A percentile compares a stretch with the other conserved stretches of the same genome.
Evolutionary conservation across 2,888 invertebrate species (phyloP).

Genomic region (Apamea monoglypha): DNA sequence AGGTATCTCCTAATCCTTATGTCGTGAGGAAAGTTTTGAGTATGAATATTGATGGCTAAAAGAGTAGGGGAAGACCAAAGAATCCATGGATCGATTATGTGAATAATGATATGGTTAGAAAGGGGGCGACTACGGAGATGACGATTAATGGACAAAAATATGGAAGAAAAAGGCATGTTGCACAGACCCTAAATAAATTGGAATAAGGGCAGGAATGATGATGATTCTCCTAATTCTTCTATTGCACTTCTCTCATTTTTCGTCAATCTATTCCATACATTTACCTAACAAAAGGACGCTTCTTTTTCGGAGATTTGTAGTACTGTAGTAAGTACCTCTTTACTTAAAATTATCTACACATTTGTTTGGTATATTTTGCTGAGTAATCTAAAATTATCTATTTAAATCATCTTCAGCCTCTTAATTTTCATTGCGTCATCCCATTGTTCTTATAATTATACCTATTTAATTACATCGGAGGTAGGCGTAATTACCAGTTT

Average conservation of each 20-base stretch:
- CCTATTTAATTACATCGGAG: constrained; percentile 27
- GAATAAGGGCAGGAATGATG: neutral
- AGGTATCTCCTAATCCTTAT: neutral
- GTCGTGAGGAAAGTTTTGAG: neutral
- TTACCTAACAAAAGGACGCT: neutral
- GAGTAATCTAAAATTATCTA: constrained; percentile 13
- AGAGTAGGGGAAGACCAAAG: neutral
- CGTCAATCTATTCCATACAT: neutral
- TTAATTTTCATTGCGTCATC: constrained; percentile 36
- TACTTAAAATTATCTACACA: neutral
- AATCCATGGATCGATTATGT: neutral
- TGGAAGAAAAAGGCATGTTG: neutral
- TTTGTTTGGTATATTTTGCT: constrained; percentile 1
- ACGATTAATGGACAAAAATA: neutral
- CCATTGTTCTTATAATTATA: constrained; percentile 42
- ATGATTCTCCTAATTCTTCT: neutral
- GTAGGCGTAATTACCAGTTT: constrained; percentile 19
- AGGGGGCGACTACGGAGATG: neutral
- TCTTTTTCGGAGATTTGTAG: neutral
- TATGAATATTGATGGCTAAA: neutral
- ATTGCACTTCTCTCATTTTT: neutral
- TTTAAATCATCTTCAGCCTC: constrained; percentile 17
- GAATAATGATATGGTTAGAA: neutral
- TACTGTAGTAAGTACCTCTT: neutral
- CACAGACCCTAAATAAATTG: neutral